Percentiles rank a stretch among this genome's conserved stretches.
Evolutionary conservation across 2,888 invertebrate species (phyloP).

Genomic region (Xestia sexstrigata): DNA sequence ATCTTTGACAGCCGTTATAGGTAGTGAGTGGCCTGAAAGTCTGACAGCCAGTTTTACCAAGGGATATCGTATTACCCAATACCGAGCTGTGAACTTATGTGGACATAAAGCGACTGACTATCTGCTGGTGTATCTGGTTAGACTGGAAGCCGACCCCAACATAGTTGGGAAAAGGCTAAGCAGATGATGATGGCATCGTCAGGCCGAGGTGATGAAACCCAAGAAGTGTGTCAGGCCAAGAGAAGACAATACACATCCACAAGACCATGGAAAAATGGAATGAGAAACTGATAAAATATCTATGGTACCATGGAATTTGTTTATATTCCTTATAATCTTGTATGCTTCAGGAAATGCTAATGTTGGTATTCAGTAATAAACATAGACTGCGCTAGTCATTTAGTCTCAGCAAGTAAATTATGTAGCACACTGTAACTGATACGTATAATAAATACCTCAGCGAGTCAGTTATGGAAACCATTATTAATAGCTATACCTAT

Average conservation of each 20-base stretch:
- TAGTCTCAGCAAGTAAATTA: conserved; percentile 37
- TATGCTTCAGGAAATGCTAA: conserved; percentile 44
- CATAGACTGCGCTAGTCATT: conserved; percentile 26
- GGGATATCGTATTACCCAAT: not conserved
- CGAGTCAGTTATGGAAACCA: conserved; percentile 3
- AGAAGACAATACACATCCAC: not conserved
- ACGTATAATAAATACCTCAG: conserved; percentile 37
- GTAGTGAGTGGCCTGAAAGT: not conserved
- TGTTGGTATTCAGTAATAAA: conserved; percentile 34
- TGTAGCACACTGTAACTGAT: conserved; percentile 44
- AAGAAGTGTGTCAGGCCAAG: not conserved
- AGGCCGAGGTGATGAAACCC: not conserved
- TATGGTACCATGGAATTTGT: not conserved
- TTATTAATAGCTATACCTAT: conserved; percentile 18
- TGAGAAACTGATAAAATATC: not conserved
- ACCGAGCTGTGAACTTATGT: not conserved
- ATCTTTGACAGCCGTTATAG: not conserved
- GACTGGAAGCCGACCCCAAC: not conserved
- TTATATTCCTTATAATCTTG: conserved; percentile 18
- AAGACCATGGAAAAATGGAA: not conserved
- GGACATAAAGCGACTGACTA: too few relatives aligned
- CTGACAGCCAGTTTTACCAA: not conserved
- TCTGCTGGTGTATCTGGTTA: too few relatives aligned
- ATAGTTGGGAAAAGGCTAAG: not conserved
- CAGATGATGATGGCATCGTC: not conserved